Conservation (phyloP, 2,113 vertebrate genomes). For the Morone saxatilis region DNA sequence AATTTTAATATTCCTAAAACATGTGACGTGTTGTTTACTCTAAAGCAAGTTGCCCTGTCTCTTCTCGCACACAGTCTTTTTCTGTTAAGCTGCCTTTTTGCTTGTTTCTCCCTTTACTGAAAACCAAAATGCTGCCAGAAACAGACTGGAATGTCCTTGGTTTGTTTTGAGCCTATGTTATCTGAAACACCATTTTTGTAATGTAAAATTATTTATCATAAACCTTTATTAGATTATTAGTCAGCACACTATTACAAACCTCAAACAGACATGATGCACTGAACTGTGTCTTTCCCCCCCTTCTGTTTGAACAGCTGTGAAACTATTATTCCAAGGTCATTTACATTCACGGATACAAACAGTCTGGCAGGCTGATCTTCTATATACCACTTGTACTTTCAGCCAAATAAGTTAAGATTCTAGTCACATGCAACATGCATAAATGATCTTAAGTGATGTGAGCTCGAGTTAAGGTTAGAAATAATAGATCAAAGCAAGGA, state of each 20-base stretch:
- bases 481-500: constrained; percentile 79
- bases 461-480: constrained; percentile 64
- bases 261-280: neutral
- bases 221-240: constrained; percentile 19
- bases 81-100: neutral
- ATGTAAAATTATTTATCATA: neutral
- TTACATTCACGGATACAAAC: constrained; percentile 38
- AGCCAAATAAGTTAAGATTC: constrained; percentile 45
- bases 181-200: neutral
- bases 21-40: neutral
- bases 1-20: neutral
- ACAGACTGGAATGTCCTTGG: neutral
- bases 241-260: neutral
- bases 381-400: neutral
- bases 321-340: constrained; percentile 49
- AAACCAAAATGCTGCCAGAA: constrained; percentile 5
- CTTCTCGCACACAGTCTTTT: neutral
- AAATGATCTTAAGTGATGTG: constrained; percentile 73
- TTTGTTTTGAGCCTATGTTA: neutral
- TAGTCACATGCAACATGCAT: constrained; percentile 58
- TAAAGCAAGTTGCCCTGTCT: neutral
- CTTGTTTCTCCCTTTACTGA: neutral
- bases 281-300: neutral
- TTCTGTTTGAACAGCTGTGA: constrained; percentile 11
- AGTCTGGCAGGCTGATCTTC: constrained; percentile 23